A percentile compares a stretch with the other conserved stretches of the same genome.
Evolutionary conservation across 2,888 invertebrate species (phyloP).

Genomic region (Phlogophora meticulosa): DNA sequence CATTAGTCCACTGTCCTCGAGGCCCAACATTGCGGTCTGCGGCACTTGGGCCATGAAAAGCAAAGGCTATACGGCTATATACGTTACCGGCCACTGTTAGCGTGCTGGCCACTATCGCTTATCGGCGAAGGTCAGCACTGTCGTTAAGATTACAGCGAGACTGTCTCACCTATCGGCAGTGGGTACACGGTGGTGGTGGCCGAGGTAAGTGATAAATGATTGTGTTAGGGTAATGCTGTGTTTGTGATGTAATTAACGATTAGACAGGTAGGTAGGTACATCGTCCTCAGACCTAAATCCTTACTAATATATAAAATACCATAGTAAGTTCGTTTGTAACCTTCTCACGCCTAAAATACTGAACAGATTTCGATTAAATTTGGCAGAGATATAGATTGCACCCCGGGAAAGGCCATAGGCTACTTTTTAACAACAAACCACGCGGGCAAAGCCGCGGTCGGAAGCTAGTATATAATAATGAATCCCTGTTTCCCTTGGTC

Average conservation of each 20-base stretch:
- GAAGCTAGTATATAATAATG: too few species aligned
- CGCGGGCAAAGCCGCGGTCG: too few species aligned
- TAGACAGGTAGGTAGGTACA: too few species aligned
- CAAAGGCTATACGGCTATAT: constrained; percentile 23
- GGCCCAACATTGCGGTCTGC: constrained; percentile 39
- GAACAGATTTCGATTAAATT: too few species aligned
- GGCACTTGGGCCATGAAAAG: constrained; percentile 45
- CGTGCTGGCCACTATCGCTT: constrained; percentile 55
- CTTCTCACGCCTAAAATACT: too few species aligned
- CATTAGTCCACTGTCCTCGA: constrained; percentile 55
- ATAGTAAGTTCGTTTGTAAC: too few species aligned
- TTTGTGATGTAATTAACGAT: constrained; percentile 4
- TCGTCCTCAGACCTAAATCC: too few species aligned
- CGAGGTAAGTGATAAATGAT: constrained; percentile 42
- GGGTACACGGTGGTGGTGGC: constrained; percentile 47
- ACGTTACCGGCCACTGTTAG: constrained; percentile 47
- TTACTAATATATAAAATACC: too few species aligned
- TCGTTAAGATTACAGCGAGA: constrained; percentile 64
- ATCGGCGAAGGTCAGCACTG: constrained; percentile 68
- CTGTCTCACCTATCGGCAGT: constrained; percentile 55
- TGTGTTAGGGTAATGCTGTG: constrained; percentile 17
- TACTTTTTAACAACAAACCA: too few species aligned
- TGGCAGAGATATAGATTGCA: too few species aligned
- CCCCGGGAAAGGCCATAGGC: too few species aligned
- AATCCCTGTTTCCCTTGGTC: too few species aligned